Percentiles rank a stretch among this genome's conserved stretches.
Evolutionary conservation across 2,888 invertebrate genomes (phyloP).

Genomic region (Eupithecia subfuscata): DNA sequence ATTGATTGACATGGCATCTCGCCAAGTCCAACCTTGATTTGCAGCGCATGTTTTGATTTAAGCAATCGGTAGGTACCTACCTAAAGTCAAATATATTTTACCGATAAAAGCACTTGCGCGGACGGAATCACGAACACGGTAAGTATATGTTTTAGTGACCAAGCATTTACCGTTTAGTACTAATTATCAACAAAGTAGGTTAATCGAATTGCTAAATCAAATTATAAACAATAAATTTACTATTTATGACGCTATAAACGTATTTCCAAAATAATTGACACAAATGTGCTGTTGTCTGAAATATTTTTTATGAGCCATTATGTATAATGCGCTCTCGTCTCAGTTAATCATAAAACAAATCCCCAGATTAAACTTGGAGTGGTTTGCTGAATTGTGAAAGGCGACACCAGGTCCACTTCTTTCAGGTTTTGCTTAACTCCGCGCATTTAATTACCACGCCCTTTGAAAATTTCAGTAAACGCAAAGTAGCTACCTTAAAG

Average conservation of each 20-base stretch:
- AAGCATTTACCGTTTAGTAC: conserved; percentile 6
- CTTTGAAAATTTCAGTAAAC: conserved; percentile 57
- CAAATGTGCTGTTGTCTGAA: conserved; percentile 54
- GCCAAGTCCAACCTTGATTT: conserved; percentile 34
- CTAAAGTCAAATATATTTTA: not conserved
- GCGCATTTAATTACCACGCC: conserved; percentile 56
- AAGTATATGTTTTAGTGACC: not conserved
- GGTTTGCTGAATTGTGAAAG: conserved; percentile 67
- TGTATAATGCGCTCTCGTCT: conserved; percentile 48
- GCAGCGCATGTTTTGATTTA: conserved; percentile 13
- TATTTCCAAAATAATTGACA: conserved; percentile 54
- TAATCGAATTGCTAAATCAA: conserved; percentile 46
- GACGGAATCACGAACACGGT: not conserved
- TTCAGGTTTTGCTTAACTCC: conserved; percentile 62
- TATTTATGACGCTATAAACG: conserved; percentile 53
- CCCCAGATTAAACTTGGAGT: conserved; percentile 64
- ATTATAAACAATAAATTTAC: conserved; percentile 47
- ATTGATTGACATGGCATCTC: conserved; percentile 69
- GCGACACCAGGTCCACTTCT: conserved; percentile 52
- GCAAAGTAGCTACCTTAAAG: not conserved
- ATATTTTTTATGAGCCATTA: conserved; percentile 65
- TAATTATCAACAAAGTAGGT: conserved; percentile 41
- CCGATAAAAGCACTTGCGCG: not conserved
- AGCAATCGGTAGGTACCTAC: not conserved
- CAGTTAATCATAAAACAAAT: conserved; percentile 62